A percentile compares a stretch with the other conserved stretches of the same genome.
phyloP scores from a whole-genome alignment of 2,888 invertebrate genomes.

The Tubulanus polymorphus region DNA sequence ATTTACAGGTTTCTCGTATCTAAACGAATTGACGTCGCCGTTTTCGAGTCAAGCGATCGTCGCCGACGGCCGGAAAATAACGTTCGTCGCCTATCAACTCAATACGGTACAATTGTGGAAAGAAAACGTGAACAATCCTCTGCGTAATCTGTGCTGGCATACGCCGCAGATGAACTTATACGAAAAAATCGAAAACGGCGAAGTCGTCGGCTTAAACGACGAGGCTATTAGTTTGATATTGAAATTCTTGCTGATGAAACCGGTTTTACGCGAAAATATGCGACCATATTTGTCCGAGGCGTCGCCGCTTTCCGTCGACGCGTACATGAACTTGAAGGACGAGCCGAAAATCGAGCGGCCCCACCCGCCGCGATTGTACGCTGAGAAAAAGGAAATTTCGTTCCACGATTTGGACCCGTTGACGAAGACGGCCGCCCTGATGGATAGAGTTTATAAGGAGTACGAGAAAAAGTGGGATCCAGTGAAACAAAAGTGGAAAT shows the following conservation, averaged over 20 bases:
- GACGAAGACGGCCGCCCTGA: too few species aligned
- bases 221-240: conserved; percentile 70
- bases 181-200: conserved; percentile 63
- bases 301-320: background rate
- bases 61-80: conserved; percentile 82
- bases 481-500: too few species aligned
- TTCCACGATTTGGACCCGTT: too few species aligned
- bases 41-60: conserved; percentile 81
- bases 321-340: background rate
- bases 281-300: conserved; percentile 68
- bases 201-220: conserved; percentile 69
- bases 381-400: background rate
- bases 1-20: conserved; percentile 75
- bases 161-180: conserved; percentile 70
- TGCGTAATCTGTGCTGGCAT: conserved; percentile 76
- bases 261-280: conserved; percentile 59
- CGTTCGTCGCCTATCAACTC: conserved; percentile 85
- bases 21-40: conserved; percentile 86
- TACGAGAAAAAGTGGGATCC: too few species aligned
- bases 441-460: too few species aligned
- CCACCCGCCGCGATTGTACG: background rate
- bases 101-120: conserved; percentile 71
- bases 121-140: conserved; percentile 59
- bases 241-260: conserved; percentile 63
- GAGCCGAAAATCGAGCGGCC: background rate